Base-by-base conservation (phyloP, 2,797 vertebrate genomes). In the Anableps anableps region DNA sequence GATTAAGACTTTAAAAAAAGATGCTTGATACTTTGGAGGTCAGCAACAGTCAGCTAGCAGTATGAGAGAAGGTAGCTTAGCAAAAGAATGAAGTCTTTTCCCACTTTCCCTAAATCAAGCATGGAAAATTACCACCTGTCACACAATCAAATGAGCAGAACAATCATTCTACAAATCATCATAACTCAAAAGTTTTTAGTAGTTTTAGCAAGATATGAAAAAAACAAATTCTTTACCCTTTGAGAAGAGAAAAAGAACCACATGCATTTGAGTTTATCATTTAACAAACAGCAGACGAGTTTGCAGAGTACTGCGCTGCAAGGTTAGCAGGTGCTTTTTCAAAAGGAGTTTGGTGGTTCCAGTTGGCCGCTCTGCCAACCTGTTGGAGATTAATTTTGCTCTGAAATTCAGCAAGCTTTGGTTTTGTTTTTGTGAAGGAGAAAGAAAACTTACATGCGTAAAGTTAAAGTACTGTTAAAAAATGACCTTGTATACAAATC, bases 111-210 rank as follows among this genome's bases (percentile, higher is more conserved):
- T 41, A 36, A 84, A 66, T 72, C 51, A 82, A 58, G 48, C 64
- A 58, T 77, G 43, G 74, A 71, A 82, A 88, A 86, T 72, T 29
- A 87, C 75, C 81, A 86, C 74, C 79, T 88, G 85, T 83, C 76
- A 81, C 47, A 47, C 34, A 72, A 71, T 75, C 75, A 76, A 60
- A 75, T n/a, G 43, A 55, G 53, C n/a, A 38, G 34, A 84, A 70
- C 76, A 80, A 71, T 66, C 21, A 38, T 29, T 47, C 53, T 76
- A 47, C 38, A 74, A 85, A 81, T 79, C 48, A 31, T 29, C 76
- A 79, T 34, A 58, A 64, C 82, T 80, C 53, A 80, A 60, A 85
- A 19, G 13, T 7, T 62, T 79, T 76, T 71, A 55, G 14, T 29
- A 45, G 55, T 47, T 60, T 73, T 48, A 4, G 14, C 51, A 41